phyloP scores from a whole-genome alignment of 2,888 invertebrate genomes.

The Andrena fulva region DNA sequence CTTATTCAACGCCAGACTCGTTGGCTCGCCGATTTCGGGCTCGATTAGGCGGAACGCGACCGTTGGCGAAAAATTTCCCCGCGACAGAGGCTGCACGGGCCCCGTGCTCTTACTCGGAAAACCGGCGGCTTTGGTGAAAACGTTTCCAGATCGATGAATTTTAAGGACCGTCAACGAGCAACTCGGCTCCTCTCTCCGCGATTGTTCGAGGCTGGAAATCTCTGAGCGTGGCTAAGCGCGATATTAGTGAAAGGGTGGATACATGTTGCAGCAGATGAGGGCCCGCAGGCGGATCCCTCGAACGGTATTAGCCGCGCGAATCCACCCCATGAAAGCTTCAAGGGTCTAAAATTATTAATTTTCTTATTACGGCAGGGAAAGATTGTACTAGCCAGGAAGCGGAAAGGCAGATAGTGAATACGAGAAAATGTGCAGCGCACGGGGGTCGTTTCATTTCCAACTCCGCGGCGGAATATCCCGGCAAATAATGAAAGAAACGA shows the following conservation, averaged over 20 bases:
- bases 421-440: not conserved
- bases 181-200: not conserved
- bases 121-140: not conserved
- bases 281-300: not conserved
- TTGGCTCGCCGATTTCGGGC: slow-evolving; percentile 40
- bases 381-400: slow-evolving; percentile 1
- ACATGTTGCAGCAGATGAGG: no score
- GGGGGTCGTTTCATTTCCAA: slow-evolving; percentile 15
- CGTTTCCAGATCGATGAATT: not conserved
- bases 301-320: not conserved
- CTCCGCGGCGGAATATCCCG: not conserved
- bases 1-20: slow-evolving; percentile 48
- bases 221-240: no score
- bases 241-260: no score
- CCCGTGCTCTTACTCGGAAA: not conserved
- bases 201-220: not conserved
- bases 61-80: slow-evolving; percentile 9
- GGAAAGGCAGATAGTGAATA: slow-evolving; percentile 15
- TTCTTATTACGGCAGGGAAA: slow-evolving; percentile 21
- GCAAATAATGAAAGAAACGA: slow-evolving; percentile 12
- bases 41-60: slow-evolving; percentile 42
- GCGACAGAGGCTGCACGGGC: not conserved
- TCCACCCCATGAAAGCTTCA: slow-evolving; percentile 1
- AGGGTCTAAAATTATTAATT: slow-evolving; percentile 33
- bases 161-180: not conserved